Conservation (phyloP, 1,140 invertebrate genomes). For the Papilio dardanus region DNA sequence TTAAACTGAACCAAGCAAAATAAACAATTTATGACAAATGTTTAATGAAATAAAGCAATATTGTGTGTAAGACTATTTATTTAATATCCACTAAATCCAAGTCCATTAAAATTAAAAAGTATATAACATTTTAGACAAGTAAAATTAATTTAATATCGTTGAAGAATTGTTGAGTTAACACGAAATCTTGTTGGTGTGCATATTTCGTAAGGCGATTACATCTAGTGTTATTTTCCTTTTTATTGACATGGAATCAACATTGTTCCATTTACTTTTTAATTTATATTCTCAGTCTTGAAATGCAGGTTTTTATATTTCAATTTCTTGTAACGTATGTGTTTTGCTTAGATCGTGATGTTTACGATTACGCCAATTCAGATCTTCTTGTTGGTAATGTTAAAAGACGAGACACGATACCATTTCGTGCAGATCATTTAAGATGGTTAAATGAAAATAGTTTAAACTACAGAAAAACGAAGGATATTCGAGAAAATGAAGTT, state of each 20-base stretch:
- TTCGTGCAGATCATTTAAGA: not conserved
- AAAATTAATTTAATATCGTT: too few relatives aligned
- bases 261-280: not conserved
- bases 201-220: not conserved
- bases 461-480: conserved; percentile 32
- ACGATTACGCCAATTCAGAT: not conserved
- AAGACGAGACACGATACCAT: conserved; percentile 27
- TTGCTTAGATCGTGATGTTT: conserved; percentile 8
- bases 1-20: too few relatives aligned
- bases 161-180: too few relatives aligned
- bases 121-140: too few relatives aligned
- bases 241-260: not conserved
- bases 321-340: not conserved
- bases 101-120: too few relatives aligned
- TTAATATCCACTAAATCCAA: too few relatives aligned
- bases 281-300: not conserved
- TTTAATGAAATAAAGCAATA: too few relatives aligned
- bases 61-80: too few relatives aligned
- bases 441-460: conserved; percentile 16
- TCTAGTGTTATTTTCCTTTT: not conserved
- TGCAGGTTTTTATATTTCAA: conserved; percentile 7
- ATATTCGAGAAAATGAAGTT: conserved; percentile 18
- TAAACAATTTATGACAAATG: too few relatives aligned
- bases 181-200: not conserved
- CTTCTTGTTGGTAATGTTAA: conserved; percentile 28